Conservation (phyloP, 2,797 vertebrate genomes). For the Gallinago stenura region DNA sequence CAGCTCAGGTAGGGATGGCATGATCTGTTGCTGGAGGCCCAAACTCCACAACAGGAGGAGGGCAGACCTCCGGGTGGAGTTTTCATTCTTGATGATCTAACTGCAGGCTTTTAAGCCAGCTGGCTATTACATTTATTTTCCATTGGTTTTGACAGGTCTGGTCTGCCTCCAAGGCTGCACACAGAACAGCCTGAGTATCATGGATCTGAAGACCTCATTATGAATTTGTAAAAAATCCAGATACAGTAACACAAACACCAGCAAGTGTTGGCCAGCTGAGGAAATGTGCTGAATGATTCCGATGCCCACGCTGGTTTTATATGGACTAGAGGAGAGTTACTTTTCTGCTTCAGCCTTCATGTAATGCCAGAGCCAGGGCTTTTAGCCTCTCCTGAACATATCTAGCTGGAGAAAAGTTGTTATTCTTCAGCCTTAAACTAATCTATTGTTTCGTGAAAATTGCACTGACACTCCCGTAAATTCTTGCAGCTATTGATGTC, state of each 20-base stretch:
- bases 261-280: conserved; percentile 18
- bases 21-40: not conserved
- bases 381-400: not conserved
- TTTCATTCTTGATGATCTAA: conserved; percentile 36
- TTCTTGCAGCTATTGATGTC: not conserved
- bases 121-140: conserved; percentile 49
- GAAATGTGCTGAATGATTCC: conserved; percentile 3
- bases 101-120: conserved; percentile 31
- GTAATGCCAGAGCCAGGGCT: not conserved
- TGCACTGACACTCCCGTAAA: not conserved
- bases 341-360: not conserved
- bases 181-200: conserved; percentile 21
- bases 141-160: conserved; percentile 48
- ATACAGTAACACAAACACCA: conserved; percentile 19
- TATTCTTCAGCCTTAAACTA: not conserved
- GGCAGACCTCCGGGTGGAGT: not conserved
- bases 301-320: not conserved
- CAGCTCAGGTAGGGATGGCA: not conserved
- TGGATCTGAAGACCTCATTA: conserved; percentile 42
- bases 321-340: not conserved
- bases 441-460: not conserved
- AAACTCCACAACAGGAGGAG: not conserved
- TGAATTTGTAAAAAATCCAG: conserved; percentile 29
- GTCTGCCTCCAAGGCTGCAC: conserved; percentile 43
- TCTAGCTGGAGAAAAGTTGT: not conserved